Conservation (phyloP, 2,888 invertebrate species). For the Leucophora obtusa region DNA sequence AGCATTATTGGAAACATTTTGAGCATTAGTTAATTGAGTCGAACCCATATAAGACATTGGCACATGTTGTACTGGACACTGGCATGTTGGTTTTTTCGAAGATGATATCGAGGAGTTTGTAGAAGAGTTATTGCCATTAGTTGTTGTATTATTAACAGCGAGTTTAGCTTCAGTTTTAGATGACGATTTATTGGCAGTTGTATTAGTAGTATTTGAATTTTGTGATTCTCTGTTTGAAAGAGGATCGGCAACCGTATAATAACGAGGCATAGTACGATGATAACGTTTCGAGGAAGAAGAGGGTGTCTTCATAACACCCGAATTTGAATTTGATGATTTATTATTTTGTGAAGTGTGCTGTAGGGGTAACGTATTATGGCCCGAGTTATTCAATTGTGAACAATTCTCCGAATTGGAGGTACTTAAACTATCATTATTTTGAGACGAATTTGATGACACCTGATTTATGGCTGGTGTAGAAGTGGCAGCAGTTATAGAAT, state of each 20-base stretch:
- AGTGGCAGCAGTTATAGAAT: slow-evolving; percentile 67
- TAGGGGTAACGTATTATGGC: slow-evolving; percentile 69
- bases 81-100: slow-evolving; percentile 78
- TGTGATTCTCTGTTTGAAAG: slow-evolving; percentile 56
- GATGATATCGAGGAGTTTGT: slow-evolving; percentile 35
- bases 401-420: slow-evolving; percentile 60
- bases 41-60: slow-evolving; percentile 79
- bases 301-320: slow-evolving; percentile 69
- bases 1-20: slow-evolving; percentile 69
- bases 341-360: slow-evolving; percentile 66
- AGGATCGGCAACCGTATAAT: slow-evolving; percentile 77
- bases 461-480: slow-evolving; percentile 72
- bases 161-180: slow-evolving; percentile 53
- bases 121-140: slow-evolving; percentile 48
- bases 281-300: slow-evolving; percentile 77
- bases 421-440: slow-evolving; percentile 42
- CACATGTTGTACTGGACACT: slow-evolving; percentile 79
- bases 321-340: slow-evolving; percentile 49
- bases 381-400: slow-evolving; percentile 29
- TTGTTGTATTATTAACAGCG: slow-evolving; percentile 17
- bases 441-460: slow-evolving; percentile 27
- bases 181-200: slow-evolving; percentile 43
- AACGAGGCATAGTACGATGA: slow-evolving; percentile 79
- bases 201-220: slow-evolving; percentile 41
- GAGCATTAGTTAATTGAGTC: slow-evolving; percentile 72